Evolutionary conservation across 92 coral and sea anemone species (phyloP).

Genomic region (Parazoanthus atlanticus): DNA sequence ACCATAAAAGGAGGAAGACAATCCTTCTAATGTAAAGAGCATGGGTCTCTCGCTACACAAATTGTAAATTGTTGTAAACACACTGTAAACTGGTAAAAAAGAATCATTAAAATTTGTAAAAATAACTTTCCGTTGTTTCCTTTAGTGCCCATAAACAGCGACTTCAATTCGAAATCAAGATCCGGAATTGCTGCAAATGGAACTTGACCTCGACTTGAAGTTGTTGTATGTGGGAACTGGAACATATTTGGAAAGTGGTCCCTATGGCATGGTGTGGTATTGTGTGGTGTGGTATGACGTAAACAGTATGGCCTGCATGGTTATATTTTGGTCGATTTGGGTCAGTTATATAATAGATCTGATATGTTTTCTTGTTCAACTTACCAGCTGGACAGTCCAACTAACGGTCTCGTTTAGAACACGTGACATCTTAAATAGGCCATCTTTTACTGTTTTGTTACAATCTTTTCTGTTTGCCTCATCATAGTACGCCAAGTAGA

Average conservation of each 20-base stretch:
- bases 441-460: not conserved
- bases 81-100: no score
- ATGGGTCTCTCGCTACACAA: no score
- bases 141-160: no score
- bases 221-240: not conserved
- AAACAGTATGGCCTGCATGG: not conserved
- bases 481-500: not conserved
- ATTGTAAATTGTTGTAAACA: no score
- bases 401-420: not conserved
- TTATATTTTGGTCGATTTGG: no score
- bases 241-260: not conserved
- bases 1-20: no score
- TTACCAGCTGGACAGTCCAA: not conserved
- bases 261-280: not conserved
- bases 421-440: not conserved
- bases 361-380: not conserved
- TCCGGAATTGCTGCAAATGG: not conserved
- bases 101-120: no score
- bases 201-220: not conserved
- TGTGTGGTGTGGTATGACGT: not conserved
- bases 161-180: no score
- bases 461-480: conserved; percentile 31
- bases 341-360: not conserved
- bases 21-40: no score
- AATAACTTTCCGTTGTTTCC: no score